phyloP scores from a whole-genome alignment of 2,113 vertebrate species.

The Nothoprocta perdicaria region DNA sequence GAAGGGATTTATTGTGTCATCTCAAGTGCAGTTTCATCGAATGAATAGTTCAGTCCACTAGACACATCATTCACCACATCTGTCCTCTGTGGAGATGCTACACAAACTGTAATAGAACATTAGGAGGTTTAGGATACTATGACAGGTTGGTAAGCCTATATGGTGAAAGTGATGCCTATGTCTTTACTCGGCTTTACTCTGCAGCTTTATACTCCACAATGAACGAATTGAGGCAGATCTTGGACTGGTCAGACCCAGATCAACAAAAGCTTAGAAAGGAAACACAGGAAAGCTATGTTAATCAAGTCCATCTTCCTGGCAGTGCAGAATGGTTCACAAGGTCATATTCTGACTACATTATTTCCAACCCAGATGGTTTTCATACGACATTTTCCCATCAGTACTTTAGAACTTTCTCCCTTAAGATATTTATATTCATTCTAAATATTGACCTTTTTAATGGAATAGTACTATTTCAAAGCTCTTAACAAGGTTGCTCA shows the following conservation, averaged over 20 bases:
- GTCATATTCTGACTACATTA: not conserved
- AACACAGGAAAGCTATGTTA: not conserved
- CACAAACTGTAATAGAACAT: not conserved
- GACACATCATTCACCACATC: constrained; percentile 25
- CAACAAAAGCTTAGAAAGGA: not conserved
- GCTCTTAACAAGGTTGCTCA: not conserved
- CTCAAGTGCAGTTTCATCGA: constrained; percentile 56
- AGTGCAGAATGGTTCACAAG: not conserved
- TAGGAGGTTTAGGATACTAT: not conserved
- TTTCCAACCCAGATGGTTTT: not conserved
- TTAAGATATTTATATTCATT: not conserved
- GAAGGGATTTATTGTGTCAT: constrained; percentile 71
- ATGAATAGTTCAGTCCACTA: constrained; percentile 23
- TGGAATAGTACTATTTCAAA: not conserved
- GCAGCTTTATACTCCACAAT: not conserved
- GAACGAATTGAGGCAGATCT: not conserved
- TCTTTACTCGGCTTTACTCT: not conserved
- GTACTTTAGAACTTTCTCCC: not conserved
- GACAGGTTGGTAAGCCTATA: not conserved
- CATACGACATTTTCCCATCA: not conserved
- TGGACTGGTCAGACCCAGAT: not conserved
- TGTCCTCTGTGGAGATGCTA: not conserved
- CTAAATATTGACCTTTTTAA: not conserved
- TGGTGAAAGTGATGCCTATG: accelerated
- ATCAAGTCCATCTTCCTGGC: not conserved